A percentile compares a stretch with the other conserved stretches of the same genome.
phyloP scores from a whole-genome alignment of 2,113 vertebrate species.

The Centropus bengalensis region DNA sequence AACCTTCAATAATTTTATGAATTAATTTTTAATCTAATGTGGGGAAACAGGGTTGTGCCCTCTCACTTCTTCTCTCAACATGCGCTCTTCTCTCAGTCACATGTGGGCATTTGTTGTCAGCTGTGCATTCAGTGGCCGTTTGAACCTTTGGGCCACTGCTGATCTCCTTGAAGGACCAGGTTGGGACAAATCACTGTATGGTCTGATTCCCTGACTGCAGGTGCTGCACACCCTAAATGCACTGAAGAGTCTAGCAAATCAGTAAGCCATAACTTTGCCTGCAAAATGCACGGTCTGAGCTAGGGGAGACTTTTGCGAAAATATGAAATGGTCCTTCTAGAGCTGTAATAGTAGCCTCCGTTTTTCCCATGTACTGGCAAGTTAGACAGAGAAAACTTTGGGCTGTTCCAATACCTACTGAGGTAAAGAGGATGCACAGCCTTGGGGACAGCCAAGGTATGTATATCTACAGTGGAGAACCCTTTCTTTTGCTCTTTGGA shows the following conservation, averaged over 20 bases:
- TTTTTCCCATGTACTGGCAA: not conserved
- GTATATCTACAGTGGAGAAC: not conserved
- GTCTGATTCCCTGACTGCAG: not conserved
- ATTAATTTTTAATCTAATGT: constrained; percentile 4
- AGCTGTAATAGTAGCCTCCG: not conserved
- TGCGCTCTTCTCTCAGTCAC: not conserved
- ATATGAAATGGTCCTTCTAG: not conserved
- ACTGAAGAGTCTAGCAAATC: not conserved
- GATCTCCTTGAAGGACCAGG: not conserved
- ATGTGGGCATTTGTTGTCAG: accelerated
- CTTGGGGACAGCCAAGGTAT: not conserved
- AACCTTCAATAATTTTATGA: not conserved
- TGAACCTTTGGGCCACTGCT: accelerated
- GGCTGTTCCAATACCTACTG: not conserved
- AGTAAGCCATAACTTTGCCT: not conserved
- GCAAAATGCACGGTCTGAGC: not conserved
- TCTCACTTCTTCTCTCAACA: not conserved
- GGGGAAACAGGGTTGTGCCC: not conserved
- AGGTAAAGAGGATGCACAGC: not conserved
- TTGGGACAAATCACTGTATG: accelerated
- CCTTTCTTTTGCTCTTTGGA: not conserved
- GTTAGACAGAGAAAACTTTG: not conserved
- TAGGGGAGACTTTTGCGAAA: not conserved
- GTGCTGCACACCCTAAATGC: not conserved
- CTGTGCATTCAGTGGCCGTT: not conserved